Percentiles rank a stretch among this genome's conserved stretches.
Conservation (phyloP, 2,797 vertebrate species). For the Odontamblyopus lacepedii region DNA sequence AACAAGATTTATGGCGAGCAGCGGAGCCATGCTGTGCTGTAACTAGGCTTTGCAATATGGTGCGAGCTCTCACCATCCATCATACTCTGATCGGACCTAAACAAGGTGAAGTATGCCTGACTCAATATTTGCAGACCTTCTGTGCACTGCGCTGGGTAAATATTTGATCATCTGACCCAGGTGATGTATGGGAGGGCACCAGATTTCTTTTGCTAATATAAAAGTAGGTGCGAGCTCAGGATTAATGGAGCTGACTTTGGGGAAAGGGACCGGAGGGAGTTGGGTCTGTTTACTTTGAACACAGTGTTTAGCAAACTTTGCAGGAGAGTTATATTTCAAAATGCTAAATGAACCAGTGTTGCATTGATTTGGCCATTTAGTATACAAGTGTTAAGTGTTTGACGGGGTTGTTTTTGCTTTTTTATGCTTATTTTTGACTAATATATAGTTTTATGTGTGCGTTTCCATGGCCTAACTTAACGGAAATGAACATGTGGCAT, state of each 20-base stretch:
- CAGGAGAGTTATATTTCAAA: background rate
- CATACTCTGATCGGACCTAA: conserved; percentile 26
- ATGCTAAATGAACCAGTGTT: background rate
- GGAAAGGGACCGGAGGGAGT: background rate
- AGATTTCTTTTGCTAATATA: background rate
- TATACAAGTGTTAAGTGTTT: background rate
- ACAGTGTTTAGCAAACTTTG: background rate
- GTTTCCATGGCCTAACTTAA: background rate
- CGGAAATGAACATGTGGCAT: no score
- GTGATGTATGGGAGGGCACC: conserved; percentile 17
- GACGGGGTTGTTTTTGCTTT: background rate
- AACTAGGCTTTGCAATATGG: conserved; percentile 19
- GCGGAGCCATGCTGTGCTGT: conserved; percentile 37
- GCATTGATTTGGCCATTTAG: background rate
- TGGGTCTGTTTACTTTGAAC: conserved; percentile 5
- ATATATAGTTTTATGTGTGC: background rate
- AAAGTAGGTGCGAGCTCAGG: conserved; percentile 9
- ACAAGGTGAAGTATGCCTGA: conserved; percentile 12
- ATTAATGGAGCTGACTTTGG: conserved; percentile 12
- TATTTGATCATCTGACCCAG: background rate
- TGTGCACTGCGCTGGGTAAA: conserved; percentile 7
- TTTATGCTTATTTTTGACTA: background rate
- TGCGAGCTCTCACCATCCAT: conserved; percentile 53
- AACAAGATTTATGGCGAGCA: conserved; percentile 58
- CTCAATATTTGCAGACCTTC: conserved; percentile 13